phyloP scores from a whole-genome alignment of 2,888 invertebrate genomes.

The Camptogramma bilineatum region DNA sequence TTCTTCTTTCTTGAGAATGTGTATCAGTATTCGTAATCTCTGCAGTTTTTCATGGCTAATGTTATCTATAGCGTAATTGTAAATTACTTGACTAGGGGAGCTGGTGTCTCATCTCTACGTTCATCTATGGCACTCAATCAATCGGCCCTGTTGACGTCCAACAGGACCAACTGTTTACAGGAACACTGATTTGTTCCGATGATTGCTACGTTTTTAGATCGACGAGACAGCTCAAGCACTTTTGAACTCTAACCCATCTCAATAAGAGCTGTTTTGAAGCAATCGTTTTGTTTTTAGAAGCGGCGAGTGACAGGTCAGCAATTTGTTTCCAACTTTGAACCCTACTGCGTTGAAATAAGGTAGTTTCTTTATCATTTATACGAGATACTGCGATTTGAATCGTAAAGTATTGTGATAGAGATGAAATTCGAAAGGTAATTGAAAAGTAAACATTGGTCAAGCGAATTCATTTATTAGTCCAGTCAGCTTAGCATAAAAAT shows the following conservation, averaged over 20 bases:
- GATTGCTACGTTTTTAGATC: slow-evolving; percentile 42
- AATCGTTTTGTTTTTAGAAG: slow-evolving; percentile 9
- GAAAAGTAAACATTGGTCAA: slow-evolving; percentile 12
- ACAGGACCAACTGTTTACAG: slow-evolving; percentile 44
- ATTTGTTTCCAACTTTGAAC: slow-evolving; percentile 15
- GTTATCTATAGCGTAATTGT: no score
- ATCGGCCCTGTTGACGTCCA: slow-evolving; percentile 54
- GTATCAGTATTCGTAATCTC: no score
- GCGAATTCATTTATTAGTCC: slow-evolving; percentile 3
- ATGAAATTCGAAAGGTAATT: slow-evolving; percentile 17
- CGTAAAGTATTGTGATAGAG: slow-evolving; percentile 12
- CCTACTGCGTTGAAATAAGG: slow-evolving; percentile 8
- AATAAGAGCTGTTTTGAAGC: slow-evolving; percentile 5
- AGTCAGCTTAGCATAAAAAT: no score
- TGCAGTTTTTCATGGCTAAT: no score
- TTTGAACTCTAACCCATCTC: not conserved
- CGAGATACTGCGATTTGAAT: slow-evolving; percentile 7
- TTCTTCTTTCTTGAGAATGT: no score
- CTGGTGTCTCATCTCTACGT: slow-evolving; percentile 21
- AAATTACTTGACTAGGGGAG: no score
- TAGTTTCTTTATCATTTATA: slow-evolving; percentile 5
- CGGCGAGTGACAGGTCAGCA: slow-evolving; percentile 8
- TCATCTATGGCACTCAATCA: slow-evolving; percentile 52
- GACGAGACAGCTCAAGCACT: not conserved
- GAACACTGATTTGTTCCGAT: slow-evolving; percentile 47